Evolutionary conservation across 2,113 vertebrate species (phyloP).

Genomic region (Clarias batrachus): DNA sequence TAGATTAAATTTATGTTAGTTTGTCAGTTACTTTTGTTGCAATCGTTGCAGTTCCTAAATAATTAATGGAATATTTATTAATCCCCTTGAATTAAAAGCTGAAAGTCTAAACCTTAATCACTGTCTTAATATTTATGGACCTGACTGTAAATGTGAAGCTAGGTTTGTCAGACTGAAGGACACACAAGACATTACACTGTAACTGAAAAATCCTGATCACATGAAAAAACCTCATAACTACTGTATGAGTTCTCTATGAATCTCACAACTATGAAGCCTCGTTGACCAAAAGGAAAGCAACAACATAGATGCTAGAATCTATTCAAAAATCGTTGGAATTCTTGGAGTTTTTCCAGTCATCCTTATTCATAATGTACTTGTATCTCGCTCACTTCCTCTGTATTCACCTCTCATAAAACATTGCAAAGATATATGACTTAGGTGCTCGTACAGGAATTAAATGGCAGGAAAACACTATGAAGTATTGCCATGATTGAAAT

Average conservation of each 20-base stretch:
- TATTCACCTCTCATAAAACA: not conserved
- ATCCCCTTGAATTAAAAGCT: too few relatives aligned
- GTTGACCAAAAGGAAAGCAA: constrained; percentile 31
- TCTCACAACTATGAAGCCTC: constrained; percentile 48
- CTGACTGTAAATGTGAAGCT: constrained; percentile 27
- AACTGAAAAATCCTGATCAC: constrained; percentile 38
- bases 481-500: constrained; percentile 41
- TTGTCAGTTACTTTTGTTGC: too few relatives aligned
- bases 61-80: too few relatives aligned
- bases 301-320: constrained; percentile 18
- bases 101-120: too few relatives aligned
- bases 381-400: constrained; percentile 9
- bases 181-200: constrained; percentile 36
- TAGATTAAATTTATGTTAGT: too few relatives aligned
- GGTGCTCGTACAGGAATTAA: not conserved
- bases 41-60: too few relatives aligned
- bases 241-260: not conserved
- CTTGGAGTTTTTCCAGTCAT: not conserved
- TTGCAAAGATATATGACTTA: not conserved
- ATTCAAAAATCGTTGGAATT: not conserved
- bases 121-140: too few relatives aligned
- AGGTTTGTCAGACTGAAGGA: constrained; percentile 32
- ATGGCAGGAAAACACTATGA: constrained; percentile 26
- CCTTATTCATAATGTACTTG: constrained; percentile 32
- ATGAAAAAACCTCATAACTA: not conserved